phyloP scores from a whole-genome alignment of 2,888 invertebrate species.

The Morpho deidamia region DNA sequence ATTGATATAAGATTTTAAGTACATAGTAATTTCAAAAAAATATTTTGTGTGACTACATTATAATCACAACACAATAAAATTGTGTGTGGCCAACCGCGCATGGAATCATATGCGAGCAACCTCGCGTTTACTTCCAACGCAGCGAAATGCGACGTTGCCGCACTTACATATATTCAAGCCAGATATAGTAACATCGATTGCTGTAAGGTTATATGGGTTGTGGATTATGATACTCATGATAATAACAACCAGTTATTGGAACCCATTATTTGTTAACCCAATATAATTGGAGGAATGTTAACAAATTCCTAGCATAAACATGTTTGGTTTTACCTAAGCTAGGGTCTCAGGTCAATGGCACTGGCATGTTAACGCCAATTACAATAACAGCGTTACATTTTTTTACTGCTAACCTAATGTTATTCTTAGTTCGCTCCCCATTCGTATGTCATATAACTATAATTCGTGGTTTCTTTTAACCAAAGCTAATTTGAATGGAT shows the following conservation, averaged over 20 bases:
- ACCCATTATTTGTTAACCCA: neutral
- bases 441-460: too few species aligned
- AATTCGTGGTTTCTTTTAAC: too few species aligned
- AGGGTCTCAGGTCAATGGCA: too few species aligned
- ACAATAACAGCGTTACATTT: too few species aligned
- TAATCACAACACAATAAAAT: conserved; percentile 15
- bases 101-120: conserved; percentile 25
- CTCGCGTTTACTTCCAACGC: conserved; percentile 14
- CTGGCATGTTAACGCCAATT: too few species aligned
- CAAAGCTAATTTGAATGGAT: too few species aligned
- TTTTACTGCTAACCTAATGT: too few species aligned
- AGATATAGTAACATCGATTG: conserved; percentile 22
- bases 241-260: conserved; percentile 9
- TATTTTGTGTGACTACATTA: conserved; percentile 8
- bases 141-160: conserved; percentile 35
- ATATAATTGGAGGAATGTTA: too few species aligned
- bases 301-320: too few species aligned
- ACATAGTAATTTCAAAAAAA: neutral
- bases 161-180: conserved; percentile 19
- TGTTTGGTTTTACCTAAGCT: too few species aligned
- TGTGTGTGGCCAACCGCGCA: conserved; percentile 22
- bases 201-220: conserved; percentile 15
- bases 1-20: too few species aligned
- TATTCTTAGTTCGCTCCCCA: too few species aligned
- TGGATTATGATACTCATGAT: conserved; percentile 4